A percentile compares a stretch with the other conserved stretches of the same genome.
Conservation (phyloP, 2,113 vertebrate genomes). For the Oostethus manadensis region DNA sequence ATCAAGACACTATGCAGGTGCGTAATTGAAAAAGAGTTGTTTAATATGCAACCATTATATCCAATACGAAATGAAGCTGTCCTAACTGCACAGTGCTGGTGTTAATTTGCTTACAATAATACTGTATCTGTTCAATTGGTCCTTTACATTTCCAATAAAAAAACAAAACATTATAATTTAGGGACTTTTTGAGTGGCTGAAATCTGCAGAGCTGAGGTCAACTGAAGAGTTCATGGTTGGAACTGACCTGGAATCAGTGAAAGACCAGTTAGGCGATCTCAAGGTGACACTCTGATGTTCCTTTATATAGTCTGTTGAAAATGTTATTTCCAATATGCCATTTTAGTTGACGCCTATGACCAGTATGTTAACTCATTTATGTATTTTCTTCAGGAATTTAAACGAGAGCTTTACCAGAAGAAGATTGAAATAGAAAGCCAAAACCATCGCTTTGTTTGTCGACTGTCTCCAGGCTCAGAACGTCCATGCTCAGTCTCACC, state of each 20-base stretch:
- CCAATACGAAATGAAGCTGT: background rate
- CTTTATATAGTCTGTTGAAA: background rate
- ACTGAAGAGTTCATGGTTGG: constrained; percentile 76
- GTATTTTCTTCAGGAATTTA: constrained; percentile 74
- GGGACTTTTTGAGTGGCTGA: constrained; percentile 81
- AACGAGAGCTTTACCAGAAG: constrained; percentile 83
- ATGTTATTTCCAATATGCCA: background rate
- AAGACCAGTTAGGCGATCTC: constrained; percentile 78
- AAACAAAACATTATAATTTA: constrained; percentile 31
- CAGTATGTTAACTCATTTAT: background rate
- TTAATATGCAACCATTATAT: background rate
- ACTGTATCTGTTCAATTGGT: background rate
- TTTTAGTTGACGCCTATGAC: background rate
- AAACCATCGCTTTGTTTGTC: constrained; percentile 70
- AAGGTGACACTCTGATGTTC: constrained; percentile 67
- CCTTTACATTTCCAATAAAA: background rate
- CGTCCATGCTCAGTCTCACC: constrained; percentile 49
- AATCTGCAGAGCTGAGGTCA: constrained; percentile 73
- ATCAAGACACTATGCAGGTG: constrained; percentile 83
- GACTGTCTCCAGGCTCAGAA: constrained; percentile 59
- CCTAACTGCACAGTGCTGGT: background rate
- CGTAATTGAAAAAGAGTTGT: constrained; percentile 1
- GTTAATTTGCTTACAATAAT: background rate
- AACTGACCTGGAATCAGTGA: constrained; percentile 75
- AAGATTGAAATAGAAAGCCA: constrained; percentile 84